Evolutionary conservation across 2,113 vertebrate species (phyloP).

Genomic region (Vireo altiloquus): DNA sequence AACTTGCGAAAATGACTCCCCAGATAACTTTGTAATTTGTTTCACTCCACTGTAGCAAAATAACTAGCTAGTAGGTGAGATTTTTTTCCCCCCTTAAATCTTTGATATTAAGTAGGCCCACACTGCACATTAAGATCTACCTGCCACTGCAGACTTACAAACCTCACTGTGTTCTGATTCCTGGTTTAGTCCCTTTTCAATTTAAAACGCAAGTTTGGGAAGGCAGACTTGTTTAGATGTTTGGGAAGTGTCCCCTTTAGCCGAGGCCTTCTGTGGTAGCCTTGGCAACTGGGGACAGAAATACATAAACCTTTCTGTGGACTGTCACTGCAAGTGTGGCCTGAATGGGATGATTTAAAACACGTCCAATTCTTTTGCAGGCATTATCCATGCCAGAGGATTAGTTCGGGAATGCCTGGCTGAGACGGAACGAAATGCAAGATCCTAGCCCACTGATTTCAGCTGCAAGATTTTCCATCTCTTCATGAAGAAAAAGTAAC

Average conservation of each 20-base stretch:
- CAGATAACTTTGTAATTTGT: neutral
- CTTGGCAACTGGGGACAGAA: neutral
- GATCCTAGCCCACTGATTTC: conserved; percentile 79
- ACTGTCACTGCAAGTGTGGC: neutral
- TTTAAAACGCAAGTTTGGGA: neutral
- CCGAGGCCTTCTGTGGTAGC: neutral
- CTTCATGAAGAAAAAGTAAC: conserved; percentile 19
- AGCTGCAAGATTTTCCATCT: neutral
- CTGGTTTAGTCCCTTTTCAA: neutral
- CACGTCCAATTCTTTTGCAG: conserved; percentile 59
- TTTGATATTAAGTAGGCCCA: neutral
- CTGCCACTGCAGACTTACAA: neutral
- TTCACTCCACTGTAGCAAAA: neutral
- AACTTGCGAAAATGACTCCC: neutral
- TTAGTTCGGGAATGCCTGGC: conserved; percentile 96
- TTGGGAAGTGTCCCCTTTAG: neutral
- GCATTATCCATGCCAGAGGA: conserved; percentile 95
- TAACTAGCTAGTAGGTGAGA: neutral
- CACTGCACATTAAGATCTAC: neutral
- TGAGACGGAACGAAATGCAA: conserved; percentile 94
- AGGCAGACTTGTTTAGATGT: neutral
- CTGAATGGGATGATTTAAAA: neutral
- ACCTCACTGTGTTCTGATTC: neutral
- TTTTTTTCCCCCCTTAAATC: neutral
- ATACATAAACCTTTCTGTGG: neutral